phyloP scores from a whole-genome alignment of 2,888 invertebrate species.

The Branchellion lobata region DNA sequence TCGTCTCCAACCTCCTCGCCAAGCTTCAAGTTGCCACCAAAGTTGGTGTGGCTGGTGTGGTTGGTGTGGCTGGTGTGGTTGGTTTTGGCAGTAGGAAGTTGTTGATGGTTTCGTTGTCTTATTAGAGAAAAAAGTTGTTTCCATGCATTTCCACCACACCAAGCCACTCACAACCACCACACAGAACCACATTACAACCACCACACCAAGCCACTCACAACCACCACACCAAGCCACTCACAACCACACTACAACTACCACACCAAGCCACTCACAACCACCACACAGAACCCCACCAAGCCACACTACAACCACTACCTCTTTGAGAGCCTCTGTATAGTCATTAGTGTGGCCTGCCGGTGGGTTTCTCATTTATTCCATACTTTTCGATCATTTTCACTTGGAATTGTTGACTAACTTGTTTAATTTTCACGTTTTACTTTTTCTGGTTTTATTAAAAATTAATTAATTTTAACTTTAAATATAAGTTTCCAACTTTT shows the following conservation, averaged over 20 bases:
- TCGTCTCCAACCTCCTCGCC: conserved; percentile 80
- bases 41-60: conserved; percentile 52
- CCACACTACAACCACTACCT: conserved; percentile 98
- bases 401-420: not conserved
- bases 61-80: not conserved
- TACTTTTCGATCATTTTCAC: conserved; percentile 55
- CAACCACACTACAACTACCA: too few species aligned
- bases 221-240: too few species aligned
- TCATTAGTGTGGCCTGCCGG: conserved; percentile 72
- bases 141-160: too few species aligned
- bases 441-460: too few species aligned
- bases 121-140: too few species aligned
- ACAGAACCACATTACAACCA: too few species aligned
- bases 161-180: too few species aligned
- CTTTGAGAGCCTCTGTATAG: conserved; percentile 87
- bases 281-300: conserved; percentile 84
- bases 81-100: not conserved
- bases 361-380: conserved; percentile 76
- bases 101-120: too few species aligned
- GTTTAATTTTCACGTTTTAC: not conserved
- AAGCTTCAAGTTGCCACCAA: conserved; percentile 78
- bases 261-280: too few species aligned
- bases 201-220: too few species aligned
- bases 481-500: too few species aligned
- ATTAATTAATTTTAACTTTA: too few species aligned